Conservation (phyloP, 2,888 invertebrate species). For the Notodonta ziczac region DNA sequence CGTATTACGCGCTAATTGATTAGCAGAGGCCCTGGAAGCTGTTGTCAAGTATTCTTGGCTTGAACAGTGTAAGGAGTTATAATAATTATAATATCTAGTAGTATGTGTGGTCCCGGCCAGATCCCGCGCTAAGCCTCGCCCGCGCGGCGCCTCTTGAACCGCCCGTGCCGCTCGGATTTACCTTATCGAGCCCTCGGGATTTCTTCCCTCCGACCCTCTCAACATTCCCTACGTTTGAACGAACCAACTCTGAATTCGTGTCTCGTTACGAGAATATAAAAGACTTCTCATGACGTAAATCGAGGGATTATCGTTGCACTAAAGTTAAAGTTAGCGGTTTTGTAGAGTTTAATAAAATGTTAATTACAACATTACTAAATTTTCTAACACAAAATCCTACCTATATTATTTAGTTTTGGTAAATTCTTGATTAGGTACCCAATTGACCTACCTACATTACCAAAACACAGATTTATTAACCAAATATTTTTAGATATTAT, state of each 20-base stretch:
- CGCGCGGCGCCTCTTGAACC: slow-evolving; percentile 65
- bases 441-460: no score
- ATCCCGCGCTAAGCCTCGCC: slow-evolving; percentile 61
- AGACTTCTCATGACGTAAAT: slow-evolving; percentile 60
- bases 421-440: no score
- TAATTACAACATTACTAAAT: neutral
- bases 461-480: no score
- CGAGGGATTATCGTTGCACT: slow-evolving; percentile 54
- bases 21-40: no score
- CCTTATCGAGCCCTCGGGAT: slow-evolving; percentile 75
- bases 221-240: slow-evolving; percentile 37
- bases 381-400: no score
- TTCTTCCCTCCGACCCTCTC: slow-evolving; percentile 49
- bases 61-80: no score
- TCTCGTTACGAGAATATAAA: slow-evolving; percentile 64
- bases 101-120: slow-evolving; percentile 64
- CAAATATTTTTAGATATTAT: no score
- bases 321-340: slow-evolving; percentile 23
- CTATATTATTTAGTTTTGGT: no score
- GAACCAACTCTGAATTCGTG: slow-evolving; percentile 24
- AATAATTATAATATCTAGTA: no score
- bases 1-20: no score
- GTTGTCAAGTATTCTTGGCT: no score
- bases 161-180: slow-evolving; percentile 67
- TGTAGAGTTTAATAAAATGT: neutral